Evolutionary conservation across 2,888 invertebrate species (phyloP).

Genomic region (Frankliniella fusca): DNA sequence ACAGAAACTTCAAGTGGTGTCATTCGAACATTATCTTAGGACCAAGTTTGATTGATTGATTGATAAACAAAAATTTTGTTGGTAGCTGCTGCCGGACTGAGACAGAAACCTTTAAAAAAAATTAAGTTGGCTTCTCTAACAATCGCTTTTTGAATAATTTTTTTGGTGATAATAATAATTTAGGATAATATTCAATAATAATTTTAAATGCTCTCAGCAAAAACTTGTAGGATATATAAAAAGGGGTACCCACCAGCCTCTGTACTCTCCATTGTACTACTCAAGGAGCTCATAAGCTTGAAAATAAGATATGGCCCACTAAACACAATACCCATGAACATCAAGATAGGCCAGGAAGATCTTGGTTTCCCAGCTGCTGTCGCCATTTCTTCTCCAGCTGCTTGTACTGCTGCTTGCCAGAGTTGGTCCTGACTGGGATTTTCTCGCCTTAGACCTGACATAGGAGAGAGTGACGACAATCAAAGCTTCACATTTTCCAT

Average conservation of each 20-base stretch:
- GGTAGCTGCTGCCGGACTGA: no score
- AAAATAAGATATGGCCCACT: conserved; percentile 90
- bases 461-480: conserved; percentile 25
- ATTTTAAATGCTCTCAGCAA: no score
- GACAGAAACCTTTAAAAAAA: no score
- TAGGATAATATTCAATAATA: no score
- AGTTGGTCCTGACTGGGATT: conserved; percentile 45
- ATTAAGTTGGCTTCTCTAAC: no score
- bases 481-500: conserved; percentile 1
- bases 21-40: no score
- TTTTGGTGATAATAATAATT: no score
- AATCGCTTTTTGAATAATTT: conserved; percentile 63
- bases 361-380: conserved; percentile 46
- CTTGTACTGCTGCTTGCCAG: conserved; percentile 45
- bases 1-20: conserved; percentile 39
- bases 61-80: no score
- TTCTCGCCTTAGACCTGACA: conserved; percentile 44
- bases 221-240: no score
- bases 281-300: conserved; percentile 52
- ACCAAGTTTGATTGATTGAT: no score
- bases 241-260: conserved; percentile 53
- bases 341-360: conserved; percentile 77
- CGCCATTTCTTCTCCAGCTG: conserved; percentile 46
- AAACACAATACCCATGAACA: conserved; percentile 83
- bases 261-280: conserved; percentile 57